Base-by-base conservation (phyloP, 2,797 vertebrate species). In the Syngnathus acus region DNA sequence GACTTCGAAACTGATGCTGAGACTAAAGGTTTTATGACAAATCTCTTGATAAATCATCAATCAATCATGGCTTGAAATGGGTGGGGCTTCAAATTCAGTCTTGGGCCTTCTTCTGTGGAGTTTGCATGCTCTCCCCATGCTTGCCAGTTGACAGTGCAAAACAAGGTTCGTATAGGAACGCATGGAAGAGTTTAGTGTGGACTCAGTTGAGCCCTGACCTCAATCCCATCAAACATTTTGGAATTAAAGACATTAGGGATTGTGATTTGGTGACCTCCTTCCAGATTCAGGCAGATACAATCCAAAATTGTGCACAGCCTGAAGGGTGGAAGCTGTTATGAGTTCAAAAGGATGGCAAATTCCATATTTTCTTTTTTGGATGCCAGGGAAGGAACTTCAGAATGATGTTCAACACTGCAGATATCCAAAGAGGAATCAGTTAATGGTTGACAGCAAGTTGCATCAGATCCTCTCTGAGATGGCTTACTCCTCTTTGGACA, bases 401-500 rank as follows among this genome's bases (percentile, higher is more conserved):
- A 11, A 17, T 5, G 19, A 50, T 50, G 47, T n/a, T 65, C 26
- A 68, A 55, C 43, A 42, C 45, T 78, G 75, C 39, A 68, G 61
- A 62, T 66, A 51, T 74, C 66, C 72, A 75, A 71, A 32, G 69
- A 65, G 68, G 72, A 78, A 74, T 74, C 66, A 73, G 73, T 54
- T 48, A 58, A 69, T 19, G 68, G 43, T 63, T 75, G 79, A 82
- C 59, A 69, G 51, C 2, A 17, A 76, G 48, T 32, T 68, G 75
- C 71, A 64, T 69, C 71, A 68, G 82, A 82, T 71, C 73, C 74
- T 73, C 68, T 55, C 69, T 60, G 74, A 47, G 68, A 73, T 66
- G 50, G 66, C 60, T 68, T 62, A 64, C 75, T 81, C 75, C 65
- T 73, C 77, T 82, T 73, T 74, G 78, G 79, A 78, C 76, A 77